Percentiles rank a stretch among this genome's conserved stretches.
Conservation (phyloP, 2,797 vertebrate genomes). For the Poeciliopsis turneri region DNA sequence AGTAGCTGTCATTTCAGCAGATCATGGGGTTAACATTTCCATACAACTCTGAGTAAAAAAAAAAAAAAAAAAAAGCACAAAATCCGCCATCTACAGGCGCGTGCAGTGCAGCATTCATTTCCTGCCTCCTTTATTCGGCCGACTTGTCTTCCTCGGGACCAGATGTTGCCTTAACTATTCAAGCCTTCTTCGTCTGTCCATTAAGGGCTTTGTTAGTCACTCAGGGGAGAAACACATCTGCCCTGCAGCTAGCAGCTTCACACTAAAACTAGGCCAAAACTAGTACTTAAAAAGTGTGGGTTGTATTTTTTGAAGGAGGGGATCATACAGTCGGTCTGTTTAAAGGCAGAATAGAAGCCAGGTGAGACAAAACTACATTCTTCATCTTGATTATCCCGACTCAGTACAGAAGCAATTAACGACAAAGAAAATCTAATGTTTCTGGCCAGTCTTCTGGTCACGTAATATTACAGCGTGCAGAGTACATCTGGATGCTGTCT, state of each 20-base stretch:
- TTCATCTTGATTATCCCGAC: not conserved
- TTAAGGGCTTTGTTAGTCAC: conserved; percentile 59
- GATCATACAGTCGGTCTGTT: not conserved
- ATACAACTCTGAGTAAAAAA: not conserved
- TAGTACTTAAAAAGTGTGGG: conserved; percentile 17
- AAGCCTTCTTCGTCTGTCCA: conserved; percentile 50
- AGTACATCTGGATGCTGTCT: conserved; percentile 63
- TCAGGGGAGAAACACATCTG: conserved; percentile 56
- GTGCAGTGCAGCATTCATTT: conserved; percentile 5
- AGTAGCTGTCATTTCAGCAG: not conserved
- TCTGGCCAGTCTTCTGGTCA: conserved; percentile 22
- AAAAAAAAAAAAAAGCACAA: not conserved
- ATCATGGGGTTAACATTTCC: not conserved
- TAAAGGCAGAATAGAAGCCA: conserved; percentile 12
- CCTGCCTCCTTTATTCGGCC: conserved; percentile 31
- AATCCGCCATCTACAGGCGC: not conserved
- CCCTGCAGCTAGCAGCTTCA: conserved; percentile 52
- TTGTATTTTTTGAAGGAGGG: conserved; percentile 2
- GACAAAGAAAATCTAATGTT: conserved; percentile 13
- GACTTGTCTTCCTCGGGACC: conserved; percentile 28
- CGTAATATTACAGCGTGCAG: conserved; percentile 1
- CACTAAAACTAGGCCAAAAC: conserved; percentile 59
- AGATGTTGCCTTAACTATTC: conserved; percentile 53
- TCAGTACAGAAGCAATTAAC: conserved; percentile 18
- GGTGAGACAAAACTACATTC: not conserved